A percentile compares a stretch with the other conserved stretches of the same genome.
These are phyloP conservation scores for Kradibia gibbosae DNA, from an alignment of 1,140 invertebrate genomes.

Conservation along the genomic window DNA sequence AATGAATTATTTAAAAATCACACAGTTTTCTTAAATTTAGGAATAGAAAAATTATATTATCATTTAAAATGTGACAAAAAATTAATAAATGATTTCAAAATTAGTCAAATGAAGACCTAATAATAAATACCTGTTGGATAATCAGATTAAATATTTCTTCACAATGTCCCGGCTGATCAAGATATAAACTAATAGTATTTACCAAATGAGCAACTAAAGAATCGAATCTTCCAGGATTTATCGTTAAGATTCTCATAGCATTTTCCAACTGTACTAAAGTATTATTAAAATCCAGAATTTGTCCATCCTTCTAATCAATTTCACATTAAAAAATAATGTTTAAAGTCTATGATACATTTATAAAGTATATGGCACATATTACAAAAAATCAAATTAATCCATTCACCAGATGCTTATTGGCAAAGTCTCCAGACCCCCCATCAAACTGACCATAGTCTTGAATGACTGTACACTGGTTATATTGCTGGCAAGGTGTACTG, in stretches of 20 bases:
- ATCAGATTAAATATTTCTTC: conserved; percentile 74
- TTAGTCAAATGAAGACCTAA: no score
- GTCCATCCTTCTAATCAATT: conserved; percentile 44
- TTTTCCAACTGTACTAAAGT: conserved; percentile 72
- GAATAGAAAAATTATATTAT: no score
- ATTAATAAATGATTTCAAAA: no score
- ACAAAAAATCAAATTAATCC: no score
- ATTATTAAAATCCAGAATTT: conserved; percentile 46
- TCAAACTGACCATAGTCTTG: conserved; percentile 56
- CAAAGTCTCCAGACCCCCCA: conserved; percentile 55
- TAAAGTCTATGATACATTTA: neutral
- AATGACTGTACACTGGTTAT: conserved; percentile 48
- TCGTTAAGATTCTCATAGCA: conserved; percentile 76
- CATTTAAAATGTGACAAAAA: no score
- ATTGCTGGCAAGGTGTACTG: conserved; percentile 53
- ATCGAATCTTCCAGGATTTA: conserved; percentile 76
- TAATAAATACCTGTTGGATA: conserved; percentile 73
- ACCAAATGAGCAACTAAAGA: conserved; percentile 74
- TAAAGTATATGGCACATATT: no score
- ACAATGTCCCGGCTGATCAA: conserved; percentile 72
- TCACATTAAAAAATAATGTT: conserved; percentile 19
- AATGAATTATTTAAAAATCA: no score
- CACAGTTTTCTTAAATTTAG: no score
- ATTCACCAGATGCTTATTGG: conserved; percentile 54
- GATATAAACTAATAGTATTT: conserved; percentile 72